A percentile compares a stretch with the other conserved stretches of the same genome.
Evolutionary conservation across 2,113 vertebrate species (phyloP).

Genomic region (Protomyctophum bolini): DNA sequence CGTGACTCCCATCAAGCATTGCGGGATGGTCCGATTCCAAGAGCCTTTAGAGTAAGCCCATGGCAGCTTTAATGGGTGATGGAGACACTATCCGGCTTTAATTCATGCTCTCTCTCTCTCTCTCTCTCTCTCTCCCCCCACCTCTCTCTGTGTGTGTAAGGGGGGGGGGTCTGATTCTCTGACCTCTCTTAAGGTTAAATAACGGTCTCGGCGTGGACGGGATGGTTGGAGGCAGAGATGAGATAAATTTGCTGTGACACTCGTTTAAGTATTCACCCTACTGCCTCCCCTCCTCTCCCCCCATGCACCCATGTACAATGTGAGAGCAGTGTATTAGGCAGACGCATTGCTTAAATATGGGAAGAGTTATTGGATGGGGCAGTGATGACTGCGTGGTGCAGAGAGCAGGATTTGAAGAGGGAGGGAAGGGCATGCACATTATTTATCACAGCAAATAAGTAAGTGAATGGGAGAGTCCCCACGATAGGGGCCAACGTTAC

Average conservation of each 20-base stretch:
- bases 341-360: slow-evolving; percentile 70
- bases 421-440: slow-evolving; percentile 27
- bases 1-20: slow-evolving; percentile 57
- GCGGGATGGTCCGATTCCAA: slow-evolving; percentile 34
- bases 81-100: slow-evolving; percentile 57
- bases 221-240: slow-evolving; percentile 52
- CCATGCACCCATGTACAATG: slow-evolving; percentile 57
- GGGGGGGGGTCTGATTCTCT: slow-evolving; percentile 53
- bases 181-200: slow-evolving; percentile 75
- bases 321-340: slow-evolving; percentile 70
- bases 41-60: slow-evolving; percentile 48
- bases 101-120: slow-evolving; percentile 48
- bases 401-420: slow-evolving; percentile 46
- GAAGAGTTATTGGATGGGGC: slow-evolving; percentile 70
- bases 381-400: slow-evolving; percentile 52
- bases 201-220: slow-evolving; percentile 63
- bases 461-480: slow-evolving; percentile 23
- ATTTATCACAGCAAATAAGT: slow-evolving; percentile 53
- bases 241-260: slow-evolving; percentile 76
- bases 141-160: too few relatives aligned
- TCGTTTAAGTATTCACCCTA: slow-evolving; percentile 52
- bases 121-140: slow-evolving; percentile 25
- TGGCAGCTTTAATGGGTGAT: slow-evolving; percentile 62
- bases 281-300: slow-evolving; percentile 45
- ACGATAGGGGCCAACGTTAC: slow-evolving; percentile 13